Base-by-base conservation (phyloP, 1,140 invertebrate species). In the Drosophila funebris region DNA sequence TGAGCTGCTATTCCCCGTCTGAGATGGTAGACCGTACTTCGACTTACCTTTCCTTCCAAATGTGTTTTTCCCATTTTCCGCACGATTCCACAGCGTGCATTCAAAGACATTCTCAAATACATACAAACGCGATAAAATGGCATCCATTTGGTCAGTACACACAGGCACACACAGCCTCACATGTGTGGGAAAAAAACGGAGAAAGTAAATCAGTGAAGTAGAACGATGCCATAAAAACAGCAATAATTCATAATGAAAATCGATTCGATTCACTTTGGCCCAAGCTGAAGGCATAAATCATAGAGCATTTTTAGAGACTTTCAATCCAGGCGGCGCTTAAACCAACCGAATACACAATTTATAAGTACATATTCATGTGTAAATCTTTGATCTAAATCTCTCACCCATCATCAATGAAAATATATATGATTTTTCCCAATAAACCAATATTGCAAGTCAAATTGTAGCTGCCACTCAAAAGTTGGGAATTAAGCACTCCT, bases 231-330 rank as follows among this genome's bases (percentile, higher is more conserved):
- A 76, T 78, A 78, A 78, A 76, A 78, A 76, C 76, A 76, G 73
- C 76, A 78, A 78, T 78, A 78, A 76, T 78, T 78, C 76, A 78
- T 76, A 78, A 78, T 78, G 71, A 78, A 78, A 78, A 78, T 78
- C 76, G 76, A 78, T 78, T 78, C 73, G 62, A 76, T 76, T 76
- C 76, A 76, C 73, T 76, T 78, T 78, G 68, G 69, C 57, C 73
- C 36, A 62, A 67, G 56, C 60, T 39, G 44, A 61, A 62, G 62
- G 73, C 61, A 78, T 78, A 75, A 78, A 78, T 72, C 76, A 78
- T 72, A 58, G 31, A 52, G 44, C 27, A 63, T 69, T 76, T 76
- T 73, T 68, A 73, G 74, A 39, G 57, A 76, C 61, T 66, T 33
- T 6, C 9, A 39, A 54, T 43, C 41, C 62, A 27, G 54, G 36